A percentile compares a stretch with the other conserved stretches of the same genome.
Evolutionary conservation across 2,797 vertebrate genomes (phyloP).

Genomic region (Adelosebastes latens): DNA sequence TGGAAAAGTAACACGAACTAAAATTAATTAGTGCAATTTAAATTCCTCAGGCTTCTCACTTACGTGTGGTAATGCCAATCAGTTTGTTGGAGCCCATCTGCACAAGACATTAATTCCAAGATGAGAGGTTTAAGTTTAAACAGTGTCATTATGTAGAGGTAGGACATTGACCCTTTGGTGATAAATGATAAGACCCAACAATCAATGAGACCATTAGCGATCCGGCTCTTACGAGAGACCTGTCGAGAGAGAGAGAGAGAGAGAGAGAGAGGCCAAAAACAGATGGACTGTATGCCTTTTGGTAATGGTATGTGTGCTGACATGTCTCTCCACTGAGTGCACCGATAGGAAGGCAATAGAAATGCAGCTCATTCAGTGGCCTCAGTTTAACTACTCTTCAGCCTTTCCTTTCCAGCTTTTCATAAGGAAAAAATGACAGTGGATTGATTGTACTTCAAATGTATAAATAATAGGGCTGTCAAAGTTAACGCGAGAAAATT

Average conservation of each 20-base stretch:
- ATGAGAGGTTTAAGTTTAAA: conserved; percentile 45
- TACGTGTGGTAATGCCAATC: neutral
- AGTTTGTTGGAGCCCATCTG: neutral
- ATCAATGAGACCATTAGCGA: conserved; percentile 72
- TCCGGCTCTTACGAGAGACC: conserved; percentile 23
- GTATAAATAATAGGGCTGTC: neutral
- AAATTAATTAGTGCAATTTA: neutral
- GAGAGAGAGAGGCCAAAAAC: conserved; percentile 12
- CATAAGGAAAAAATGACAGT: neutral
- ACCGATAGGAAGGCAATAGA: conserved; percentile 10
- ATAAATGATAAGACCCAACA: conserved; percentile 63
- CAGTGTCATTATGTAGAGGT: conserved; percentile 32
- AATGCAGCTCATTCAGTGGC: neutral
- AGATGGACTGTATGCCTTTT: conserved; percentile 47
- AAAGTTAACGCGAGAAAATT: too few species aligned
- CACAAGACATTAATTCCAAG: conserved; percentile 34
- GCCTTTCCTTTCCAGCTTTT: conserved; percentile 6
- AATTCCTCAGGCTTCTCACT: neutral
- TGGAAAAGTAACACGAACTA: neutral
- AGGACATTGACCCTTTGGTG: conserved; percentile 53
- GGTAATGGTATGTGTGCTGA: conserved; percentile 29
- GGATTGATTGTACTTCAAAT: conserved; percentile 1
- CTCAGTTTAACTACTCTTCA: neutral
- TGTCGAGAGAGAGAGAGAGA: conserved; percentile 17
- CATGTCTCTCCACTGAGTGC: conserved; percentile 21